Evolutionary conservation across 2,113 vertebrate species (phyloP).

Genomic region (Microcebus murinus): DNA sequence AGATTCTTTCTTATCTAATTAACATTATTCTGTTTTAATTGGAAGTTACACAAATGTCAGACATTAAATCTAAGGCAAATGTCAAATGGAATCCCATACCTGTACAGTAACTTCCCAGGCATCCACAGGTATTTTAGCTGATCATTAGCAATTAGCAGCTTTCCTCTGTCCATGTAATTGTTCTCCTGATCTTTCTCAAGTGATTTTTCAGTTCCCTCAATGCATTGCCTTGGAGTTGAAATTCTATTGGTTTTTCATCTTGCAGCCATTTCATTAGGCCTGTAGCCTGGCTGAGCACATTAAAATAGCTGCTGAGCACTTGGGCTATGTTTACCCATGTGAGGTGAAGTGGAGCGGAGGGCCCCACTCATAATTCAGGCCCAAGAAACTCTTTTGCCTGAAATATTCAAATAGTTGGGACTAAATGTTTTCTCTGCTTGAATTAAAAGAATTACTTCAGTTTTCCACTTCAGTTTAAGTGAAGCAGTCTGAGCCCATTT

Average conservation of each 20-base stretch:
- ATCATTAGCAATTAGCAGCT: constrained; percentile 39
- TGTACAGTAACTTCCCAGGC: neutral
- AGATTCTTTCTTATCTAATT: constrained; percentile 61
- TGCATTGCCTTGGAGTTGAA: constrained; percentile 8
- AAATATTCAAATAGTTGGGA: constrained; percentile 63
- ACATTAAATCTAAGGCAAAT: constrained; percentile 69
- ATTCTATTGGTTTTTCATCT: constrained; percentile 41
- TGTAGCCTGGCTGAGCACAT: constrained; percentile 28
- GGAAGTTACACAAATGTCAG: constrained; percentile 62
- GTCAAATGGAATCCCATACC: constrained; percentile 43
- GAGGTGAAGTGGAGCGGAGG: neutral
- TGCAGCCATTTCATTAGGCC: constrained; percentile 30
- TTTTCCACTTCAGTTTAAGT: constrained; percentile 1
- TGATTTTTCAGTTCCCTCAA: constrained; percentile 39
- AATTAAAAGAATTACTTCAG: constrained; percentile 47
- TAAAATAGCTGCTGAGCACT: neutral
- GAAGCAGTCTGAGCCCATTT: neutral
- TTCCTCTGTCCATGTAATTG: constrained; percentile 32
- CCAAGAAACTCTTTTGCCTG: constrained; percentile 11
- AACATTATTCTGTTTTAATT: constrained; percentile 69
- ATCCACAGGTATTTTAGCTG: neutral
- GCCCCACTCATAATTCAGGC: constrained; percentile 11
- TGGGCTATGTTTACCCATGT: constrained; percentile 29
- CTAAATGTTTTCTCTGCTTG: constrained; percentile 49
- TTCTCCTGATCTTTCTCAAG: constrained; percentile 25